Evolutionary conservation across 2,797 vertebrate genomes (phyloP).

Genomic region (Momotus momota): DNA sequence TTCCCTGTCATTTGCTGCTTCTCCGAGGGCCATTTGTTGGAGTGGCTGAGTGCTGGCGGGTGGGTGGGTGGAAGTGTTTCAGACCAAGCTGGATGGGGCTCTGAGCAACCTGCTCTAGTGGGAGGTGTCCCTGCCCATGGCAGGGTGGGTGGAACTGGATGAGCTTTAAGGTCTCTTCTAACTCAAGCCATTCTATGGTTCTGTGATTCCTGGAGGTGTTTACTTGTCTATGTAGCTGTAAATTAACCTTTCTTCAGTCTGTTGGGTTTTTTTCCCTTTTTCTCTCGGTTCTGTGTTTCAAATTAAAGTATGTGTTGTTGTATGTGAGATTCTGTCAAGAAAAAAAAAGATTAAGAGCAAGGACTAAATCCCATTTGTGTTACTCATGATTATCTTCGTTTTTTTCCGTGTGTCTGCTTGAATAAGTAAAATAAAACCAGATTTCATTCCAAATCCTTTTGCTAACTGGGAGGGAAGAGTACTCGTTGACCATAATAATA

Average conservation of each 20-base stretch:
- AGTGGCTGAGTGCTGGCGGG: not conserved
- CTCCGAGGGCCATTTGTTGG: not conserved
- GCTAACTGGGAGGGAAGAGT: conserved; percentile 15
- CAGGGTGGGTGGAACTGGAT: too few relatives aligned
- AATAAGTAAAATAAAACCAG: conserved; percentile 26
- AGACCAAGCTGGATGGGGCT: too few relatives aligned
- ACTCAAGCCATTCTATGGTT: too few relatives aligned
- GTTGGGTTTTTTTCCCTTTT: not conserved
- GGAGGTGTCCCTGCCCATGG: too few relatives aligned
- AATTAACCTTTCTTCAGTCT: not conserved
- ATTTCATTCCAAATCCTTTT: conserved; percentile 47
- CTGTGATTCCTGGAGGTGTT: conserved; percentile 17
- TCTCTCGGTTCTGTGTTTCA: not conserved
- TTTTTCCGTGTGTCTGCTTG: not conserved
- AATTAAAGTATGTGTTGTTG: not conserved
- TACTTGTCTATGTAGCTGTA: not conserved
- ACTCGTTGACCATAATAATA: conserved; percentile 51
- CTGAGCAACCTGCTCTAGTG: too few relatives aligned
- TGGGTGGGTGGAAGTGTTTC: not conserved
- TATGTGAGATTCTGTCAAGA: not conserved
- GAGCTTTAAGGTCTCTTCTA: too few relatives aligned
- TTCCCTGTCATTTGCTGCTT: not conserved
- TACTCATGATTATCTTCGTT: not conserved
- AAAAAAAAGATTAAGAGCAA: not conserved
- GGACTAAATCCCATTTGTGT: not conserved